These are phyloP conservation scores for Temnothorax ravouxi DNA, from an alignment of 2,888 invertebrate genomes.

Conservation along the genomic window DNA sequence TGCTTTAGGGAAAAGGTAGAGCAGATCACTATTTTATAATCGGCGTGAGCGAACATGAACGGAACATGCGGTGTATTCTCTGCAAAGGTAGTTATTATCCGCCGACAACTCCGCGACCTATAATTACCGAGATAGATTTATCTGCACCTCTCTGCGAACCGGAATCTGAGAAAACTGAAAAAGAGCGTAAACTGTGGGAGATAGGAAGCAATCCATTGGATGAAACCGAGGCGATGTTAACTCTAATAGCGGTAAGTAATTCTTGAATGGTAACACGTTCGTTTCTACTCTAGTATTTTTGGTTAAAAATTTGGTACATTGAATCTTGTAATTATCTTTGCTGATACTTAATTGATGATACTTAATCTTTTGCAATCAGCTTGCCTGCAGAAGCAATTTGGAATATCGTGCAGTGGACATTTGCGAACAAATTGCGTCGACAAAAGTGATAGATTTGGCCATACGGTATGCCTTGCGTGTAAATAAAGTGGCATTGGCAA, in stretches of 20 bases:
- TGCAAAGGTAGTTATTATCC: slow-evolving; percentile 97
- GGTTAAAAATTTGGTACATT: not conserved
- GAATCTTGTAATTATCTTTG: not conserved
- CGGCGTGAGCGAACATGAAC: slow-evolving; percentile 92
- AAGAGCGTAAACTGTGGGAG: slow-evolving; percentile 92
- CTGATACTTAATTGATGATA: not conserved
- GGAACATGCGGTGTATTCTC: slow-evolving; percentile 93
- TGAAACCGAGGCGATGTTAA: slow-evolving; percentile 93
- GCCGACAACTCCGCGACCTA: slow-evolving; percentile 94
- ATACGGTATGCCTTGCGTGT: slow-evolving; percentile 95
- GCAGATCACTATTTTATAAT: slow-evolving; percentile 92
- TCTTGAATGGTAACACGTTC: slow-evolving; percentile 7
- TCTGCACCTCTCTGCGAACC: slow-evolving; percentile 93
- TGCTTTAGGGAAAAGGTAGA: slow-evolving; percentile 88
- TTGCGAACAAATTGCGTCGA: slow-evolving; percentile 93
- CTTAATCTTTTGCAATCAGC: slow-evolving; percentile 86
- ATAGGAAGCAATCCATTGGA: slow-evolving; percentile 89
- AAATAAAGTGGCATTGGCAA: slow-evolving; percentile 92
- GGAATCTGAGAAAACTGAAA: slow-evolving; percentile 92
- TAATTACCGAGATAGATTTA: slow-evolving; percentile 92
- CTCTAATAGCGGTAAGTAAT: slow-evolving; percentile 94
- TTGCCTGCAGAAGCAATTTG: slow-evolving; percentile 94
- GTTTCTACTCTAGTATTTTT: slow-evolving; percentile 20
- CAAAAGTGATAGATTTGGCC: slow-evolving; percentile 93
- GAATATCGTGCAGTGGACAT: slow-evolving; percentile 96